Percentiles rank a stretch among this genome's conserved stretches.
Conservation (phyloP, 2,888 invertebrate genomes). For the Thumatha senex region DNA sequence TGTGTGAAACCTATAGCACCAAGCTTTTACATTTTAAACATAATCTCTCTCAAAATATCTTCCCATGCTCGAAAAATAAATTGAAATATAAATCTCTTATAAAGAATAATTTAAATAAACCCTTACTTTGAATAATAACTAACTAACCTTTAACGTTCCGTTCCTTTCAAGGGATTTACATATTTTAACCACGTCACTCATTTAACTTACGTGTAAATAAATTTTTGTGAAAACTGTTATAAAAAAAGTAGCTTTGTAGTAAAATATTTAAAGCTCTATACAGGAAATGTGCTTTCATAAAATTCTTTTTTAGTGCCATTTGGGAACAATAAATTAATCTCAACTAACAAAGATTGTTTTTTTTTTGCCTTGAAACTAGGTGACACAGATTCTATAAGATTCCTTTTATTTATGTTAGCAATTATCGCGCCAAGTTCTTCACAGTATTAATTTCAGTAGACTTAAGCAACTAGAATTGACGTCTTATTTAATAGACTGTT, state of each 20-base stretch:
- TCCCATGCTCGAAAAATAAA: no score
- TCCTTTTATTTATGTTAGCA: neutral
- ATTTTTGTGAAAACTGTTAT: constrained; percentile 7
- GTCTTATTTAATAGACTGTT: no score
- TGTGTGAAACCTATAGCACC: no score
- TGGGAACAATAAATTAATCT: constrained; percentile 11
- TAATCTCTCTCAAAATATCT: no score
- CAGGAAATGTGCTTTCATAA: neutral
- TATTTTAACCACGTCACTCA: constrained; percentile 7
- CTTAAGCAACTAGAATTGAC: no score
- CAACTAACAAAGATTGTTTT: constrained; percentile 9
- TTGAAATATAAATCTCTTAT: neutral
- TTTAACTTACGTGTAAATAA: constrained; percentile 14
- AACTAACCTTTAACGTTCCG: constrained; percentile 13
- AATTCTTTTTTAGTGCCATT: constrained; percentile 11
- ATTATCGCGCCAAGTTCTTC: neutral
- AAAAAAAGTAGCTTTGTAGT: constrained; percentile 2
- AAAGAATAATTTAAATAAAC: constrained; percentile 7
- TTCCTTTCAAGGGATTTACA: constrained; percentile 3
- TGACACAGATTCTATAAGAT: neutral
- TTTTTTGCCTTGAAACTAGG: neutral
- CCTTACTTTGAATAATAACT: constrained; percentile 14
- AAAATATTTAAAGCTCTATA: neutral
- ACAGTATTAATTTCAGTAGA: neutral
- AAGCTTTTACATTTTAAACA: no score